Conservation (phyloP, 2,888 invertebrate genomes). For the Synergus japonicus region DNA sequence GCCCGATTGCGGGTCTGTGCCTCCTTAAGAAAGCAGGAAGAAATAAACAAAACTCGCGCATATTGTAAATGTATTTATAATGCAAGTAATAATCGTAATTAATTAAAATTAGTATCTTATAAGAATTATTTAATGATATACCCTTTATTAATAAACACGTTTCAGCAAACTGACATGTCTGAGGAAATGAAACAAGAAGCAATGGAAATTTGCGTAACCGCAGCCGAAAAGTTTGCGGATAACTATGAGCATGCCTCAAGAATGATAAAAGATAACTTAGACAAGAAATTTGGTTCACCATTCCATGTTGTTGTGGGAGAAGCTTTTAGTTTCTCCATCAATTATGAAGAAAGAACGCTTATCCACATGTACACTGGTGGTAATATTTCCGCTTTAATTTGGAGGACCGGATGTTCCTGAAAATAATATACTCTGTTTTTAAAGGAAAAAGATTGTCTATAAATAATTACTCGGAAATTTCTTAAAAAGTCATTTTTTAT, state of each 20-base stretch:
- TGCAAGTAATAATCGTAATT: no score
- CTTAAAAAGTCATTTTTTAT: neutral
- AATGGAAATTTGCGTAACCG: conserved; percentile 93
- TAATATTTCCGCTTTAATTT: conserved; percentile 83
- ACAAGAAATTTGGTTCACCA: conserved; percentile 93
- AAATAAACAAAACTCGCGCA: no score
- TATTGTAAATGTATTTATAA: no score
- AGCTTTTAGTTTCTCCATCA: conserved; percentile 95
- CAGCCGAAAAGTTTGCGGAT: conserved; percentile 92
- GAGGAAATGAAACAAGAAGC: conserved; percentile 95
- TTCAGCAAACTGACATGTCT: conserved; percentile 85
- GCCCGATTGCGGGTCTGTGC: no score
- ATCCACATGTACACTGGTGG: conserved; percentile 95
- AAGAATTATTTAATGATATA: no score
- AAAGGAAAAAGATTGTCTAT: neutral
- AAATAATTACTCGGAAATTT: neutral
- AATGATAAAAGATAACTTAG: conserved; percentile 96
- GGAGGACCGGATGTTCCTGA: conserved; percentile 61
- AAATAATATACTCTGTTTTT: neutral
- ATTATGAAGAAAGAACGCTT: conserved; percentile 92
- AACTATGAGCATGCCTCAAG: conserved; percentile 92
- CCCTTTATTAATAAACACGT: neutral
- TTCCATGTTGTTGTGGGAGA: conserved; percentile 95
- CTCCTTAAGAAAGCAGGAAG: no score
- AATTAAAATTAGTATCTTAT: no score